Evolutionary conservation across 2,888 invertebrate species (phyloP).

Genomic region (Sesia bembeciformis): DNA sequence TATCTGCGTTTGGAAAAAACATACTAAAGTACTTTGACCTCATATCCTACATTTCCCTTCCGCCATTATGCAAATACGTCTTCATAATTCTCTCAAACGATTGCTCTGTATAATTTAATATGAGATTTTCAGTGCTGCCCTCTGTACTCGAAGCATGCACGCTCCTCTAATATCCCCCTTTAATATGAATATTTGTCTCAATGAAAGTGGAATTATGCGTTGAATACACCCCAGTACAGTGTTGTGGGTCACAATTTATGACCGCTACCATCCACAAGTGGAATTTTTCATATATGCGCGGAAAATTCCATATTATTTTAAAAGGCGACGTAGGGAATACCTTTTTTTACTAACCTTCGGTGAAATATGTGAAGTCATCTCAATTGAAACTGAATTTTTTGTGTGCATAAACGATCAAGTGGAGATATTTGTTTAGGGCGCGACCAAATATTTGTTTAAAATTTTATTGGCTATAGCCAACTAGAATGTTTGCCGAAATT

Average conservation of each 20-base stretch:
- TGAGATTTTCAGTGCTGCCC: slow-evolving; percentile 8
- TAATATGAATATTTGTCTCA: slow-evolving; percentile 70
- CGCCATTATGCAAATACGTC: slow-evolving; percentile 4
- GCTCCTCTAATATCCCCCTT: slow-evolving; percentile 36
- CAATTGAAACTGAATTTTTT: too few species aligned
- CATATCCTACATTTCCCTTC: not conserved
- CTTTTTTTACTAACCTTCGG: too few species aligned
- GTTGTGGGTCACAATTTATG: slow-evolving; percentile 54
- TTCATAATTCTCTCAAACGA: slow-evolving; percentile 26
- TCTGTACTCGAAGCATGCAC: slow-evolving; percentile 34
- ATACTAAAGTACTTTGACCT: too few species aligned
- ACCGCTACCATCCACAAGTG: slow-evolving; percentile 32
- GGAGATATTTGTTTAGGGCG: too few species aligned
- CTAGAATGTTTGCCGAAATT: too few species aligned
- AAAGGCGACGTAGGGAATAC: too few species aligned
- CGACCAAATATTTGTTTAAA: too few species aligned
- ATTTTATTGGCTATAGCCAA: too few species aligned
- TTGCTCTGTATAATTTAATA: slow-evolving; percentile 30
- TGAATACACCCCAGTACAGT: slow-evolving; percentile 32
- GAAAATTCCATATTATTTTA: slow-evolving; percentile 21
- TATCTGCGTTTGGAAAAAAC: too few species aligned
- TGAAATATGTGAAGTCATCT: too few species aligned
- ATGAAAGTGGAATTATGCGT: slow-evolving; percentile 66
- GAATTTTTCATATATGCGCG: slow-evolving; percentile 51
- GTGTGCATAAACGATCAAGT: too few species aligned